Conservation (phyloP, 2,113 vertebrate species). For the Laticauda laticaudata region DNA sequence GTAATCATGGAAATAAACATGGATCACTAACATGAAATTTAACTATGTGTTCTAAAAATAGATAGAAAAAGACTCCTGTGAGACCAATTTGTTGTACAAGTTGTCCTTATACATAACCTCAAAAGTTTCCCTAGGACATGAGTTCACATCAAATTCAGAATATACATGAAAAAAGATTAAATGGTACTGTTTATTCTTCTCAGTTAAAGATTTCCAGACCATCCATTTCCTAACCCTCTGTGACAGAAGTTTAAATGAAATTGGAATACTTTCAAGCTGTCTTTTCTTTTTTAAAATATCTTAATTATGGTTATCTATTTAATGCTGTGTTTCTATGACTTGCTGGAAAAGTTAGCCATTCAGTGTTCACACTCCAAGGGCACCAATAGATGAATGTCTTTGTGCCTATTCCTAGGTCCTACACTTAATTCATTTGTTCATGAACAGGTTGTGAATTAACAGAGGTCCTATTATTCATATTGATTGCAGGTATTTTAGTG, state of each 20-base stretch:
- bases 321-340: background rate
- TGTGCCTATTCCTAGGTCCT: background rate
- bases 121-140: background rate
- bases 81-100: background rate
- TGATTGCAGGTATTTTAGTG: background rate
- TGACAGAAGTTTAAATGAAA: background rate
- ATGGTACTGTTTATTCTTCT: background rate
- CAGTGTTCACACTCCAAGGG: background rate
- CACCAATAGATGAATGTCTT: background rate
- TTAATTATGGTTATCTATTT: background rate
- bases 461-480: background rate
- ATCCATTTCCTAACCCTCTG: background rate
- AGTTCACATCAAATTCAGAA: background rate
- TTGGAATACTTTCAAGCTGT: background rate
- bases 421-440: background rate
- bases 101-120: background rate
- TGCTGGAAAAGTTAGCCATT: background rate
- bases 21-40: background rate
- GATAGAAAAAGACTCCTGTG: background rate
- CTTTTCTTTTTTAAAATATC: background rate
- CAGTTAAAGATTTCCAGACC: background rate
- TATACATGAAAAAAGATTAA: background rate
- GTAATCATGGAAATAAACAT: background rate
- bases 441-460: background rate
- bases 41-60: background rate